Conservation (phyloP, 1,140 invertebrate genomes). For the Pantala flavescens region DNA sequence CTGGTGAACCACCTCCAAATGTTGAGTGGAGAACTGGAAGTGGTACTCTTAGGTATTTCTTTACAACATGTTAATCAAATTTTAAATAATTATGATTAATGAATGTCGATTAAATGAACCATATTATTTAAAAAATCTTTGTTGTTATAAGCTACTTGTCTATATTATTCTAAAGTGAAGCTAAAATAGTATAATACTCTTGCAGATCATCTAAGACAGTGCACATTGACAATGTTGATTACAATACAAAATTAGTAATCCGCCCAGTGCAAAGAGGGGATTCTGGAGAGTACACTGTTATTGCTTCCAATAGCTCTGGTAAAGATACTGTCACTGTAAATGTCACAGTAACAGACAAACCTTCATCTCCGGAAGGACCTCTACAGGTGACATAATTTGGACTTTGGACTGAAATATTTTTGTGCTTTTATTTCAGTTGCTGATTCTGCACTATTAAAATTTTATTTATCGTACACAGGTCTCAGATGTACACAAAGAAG, state of each 20-base stretch:
- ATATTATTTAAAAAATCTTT: not conserved
- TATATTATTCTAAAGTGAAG: not conserved
- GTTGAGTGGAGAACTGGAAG: slow-evolving; percentile 76
- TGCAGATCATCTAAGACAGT: slow-evolving; percentile 47
- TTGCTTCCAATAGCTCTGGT: slow-evolving; percentile 72
- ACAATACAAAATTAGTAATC: slow-evolving; percentile 78
- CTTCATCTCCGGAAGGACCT: slow-evolving; percentile 75
- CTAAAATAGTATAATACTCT: slow-evolving; percentile 10
- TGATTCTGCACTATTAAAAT: slow-evolving; percentile 20
- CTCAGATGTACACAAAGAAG: slow-evolving; percentile 83
- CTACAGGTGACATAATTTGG: slow-evolving; percentile 41
- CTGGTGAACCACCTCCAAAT: slow-evolving; percentile 81
- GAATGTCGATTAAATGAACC: not conserved
- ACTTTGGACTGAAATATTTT: slow-evolving; percentile 12
- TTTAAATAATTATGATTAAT: not conserved
- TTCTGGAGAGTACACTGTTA: slow-evolving; percentile 80
- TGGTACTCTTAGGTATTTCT: slow-evolving; percentile 35
- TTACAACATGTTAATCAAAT: slow-evolving; percentile 23
- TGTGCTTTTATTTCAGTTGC: not conserved
- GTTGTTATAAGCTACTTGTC: not conserved
- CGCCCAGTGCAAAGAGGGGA: slow-evolving; percentile 68
- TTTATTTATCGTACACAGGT: slow-evolving; percentile 41
- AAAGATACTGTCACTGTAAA: slow-evolving; percentile 81
- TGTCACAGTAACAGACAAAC: slow-evolving; percentile 87
- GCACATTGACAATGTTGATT: slow-evolving; percentile 72